Evolutionary conservation across 2,888 invertebrate species (phyloP).

Genomic region (Eurois occulta): DNA sequence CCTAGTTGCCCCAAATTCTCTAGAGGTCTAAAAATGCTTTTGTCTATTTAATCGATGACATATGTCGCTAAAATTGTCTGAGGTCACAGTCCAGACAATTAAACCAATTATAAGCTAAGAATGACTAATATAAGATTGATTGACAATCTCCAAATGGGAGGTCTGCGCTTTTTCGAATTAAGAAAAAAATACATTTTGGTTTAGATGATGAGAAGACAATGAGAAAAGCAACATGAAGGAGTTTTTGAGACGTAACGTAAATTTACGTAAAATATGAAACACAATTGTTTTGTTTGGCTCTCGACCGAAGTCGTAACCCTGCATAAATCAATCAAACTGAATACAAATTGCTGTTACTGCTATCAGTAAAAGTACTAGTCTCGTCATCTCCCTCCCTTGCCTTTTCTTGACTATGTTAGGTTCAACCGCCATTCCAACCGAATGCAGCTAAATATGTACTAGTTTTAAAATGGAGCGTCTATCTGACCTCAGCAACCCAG

Average conservation of each 20-base stretch:
- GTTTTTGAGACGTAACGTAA: neutral
- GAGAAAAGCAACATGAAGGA: neutral
- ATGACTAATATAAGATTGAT: conserved; percentile 48
- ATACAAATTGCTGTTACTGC: neutral
- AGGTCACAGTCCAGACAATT: conserved; percentile 64
- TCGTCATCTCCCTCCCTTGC: neutral
- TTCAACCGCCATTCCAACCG: neutral
- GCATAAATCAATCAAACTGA: neutral
- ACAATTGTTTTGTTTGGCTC: neutral
- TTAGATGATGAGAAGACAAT: neutral
- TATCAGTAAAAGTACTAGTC: neutral
- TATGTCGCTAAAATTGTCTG: conserved; percentile 43
- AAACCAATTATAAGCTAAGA: conserved; percentile 57
- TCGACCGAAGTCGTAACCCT: neutral
- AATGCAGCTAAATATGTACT: neutral
- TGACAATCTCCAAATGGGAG: conserved; percentile 19
- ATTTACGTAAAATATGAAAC: no score
- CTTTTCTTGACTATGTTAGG: neutral
- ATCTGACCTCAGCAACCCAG: neutral
- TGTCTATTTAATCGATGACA: conserved; percentile 63
- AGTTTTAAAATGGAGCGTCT: neutral
- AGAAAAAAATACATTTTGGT: neutral
- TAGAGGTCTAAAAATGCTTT: conserved; percentile 33
- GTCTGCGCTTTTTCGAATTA: neutral
- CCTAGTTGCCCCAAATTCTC: conserved; percentile 34